Evolutionary conservation across 2,113 vertebrate genomes (phyloP), one percentile per base, ranked within the genome.

Genomic region (Vidua macroura): DNA sequence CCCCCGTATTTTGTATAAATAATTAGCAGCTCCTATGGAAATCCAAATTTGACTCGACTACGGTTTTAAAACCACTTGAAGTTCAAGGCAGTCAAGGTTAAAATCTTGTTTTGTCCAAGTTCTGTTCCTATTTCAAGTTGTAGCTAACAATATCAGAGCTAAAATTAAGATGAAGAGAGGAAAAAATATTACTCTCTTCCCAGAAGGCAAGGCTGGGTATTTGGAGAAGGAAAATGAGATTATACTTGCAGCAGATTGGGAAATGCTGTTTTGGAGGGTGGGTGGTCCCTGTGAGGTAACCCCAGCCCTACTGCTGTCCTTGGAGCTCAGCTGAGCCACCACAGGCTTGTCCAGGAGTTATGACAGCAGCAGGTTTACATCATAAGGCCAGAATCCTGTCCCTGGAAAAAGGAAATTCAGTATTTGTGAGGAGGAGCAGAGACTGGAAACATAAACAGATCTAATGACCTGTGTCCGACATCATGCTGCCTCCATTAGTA

Each of bases 161-260:
- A 79, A 95, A 94, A 83, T 80, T 46, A 92, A 80, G 75, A 88
- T 56, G 37, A 76, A 58, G 23, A 25, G 59, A 62, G 30, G 39
- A 75, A 67, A 70, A 15, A 35, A 56, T 43, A 43, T 33, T 55
- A 23, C 22, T 88, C 5, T 2, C 30, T 75, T 48, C 83, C 52
- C 68, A 83, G 51, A 86, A 90, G 27, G 30, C 21, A 44, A 72
- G 9, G 35, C 16, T 72, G 62, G 15, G 3, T 70, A 27, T 88
- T 83, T 81, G 43, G 67, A 86, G 75, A 90, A 55, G 2, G 3
- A 55, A 80, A 85, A 74, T 3, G 17, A 49, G n/a, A 23, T 69
- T 63, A 49, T 19, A 4, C 2, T 73, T 56, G 24, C 6, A 75
- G 68, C 7, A 13, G 73, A 70, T 27, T 19, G 33, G 33, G 25